Conservation (phyloP, 35 echinoderm and acorn worm genomes). For the Ophiothrix spiculata region DNA sequence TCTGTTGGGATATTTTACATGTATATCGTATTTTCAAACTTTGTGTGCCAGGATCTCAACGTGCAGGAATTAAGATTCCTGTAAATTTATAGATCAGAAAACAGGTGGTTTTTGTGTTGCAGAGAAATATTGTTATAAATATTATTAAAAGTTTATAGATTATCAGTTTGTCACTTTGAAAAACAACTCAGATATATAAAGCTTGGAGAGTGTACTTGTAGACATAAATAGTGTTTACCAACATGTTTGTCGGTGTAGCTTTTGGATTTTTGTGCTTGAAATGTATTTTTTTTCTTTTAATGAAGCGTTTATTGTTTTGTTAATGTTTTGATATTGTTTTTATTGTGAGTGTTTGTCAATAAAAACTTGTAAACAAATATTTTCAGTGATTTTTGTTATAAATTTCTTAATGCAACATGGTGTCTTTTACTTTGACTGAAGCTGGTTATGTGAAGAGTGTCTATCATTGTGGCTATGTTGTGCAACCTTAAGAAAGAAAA, state of each 20-base stretch:
- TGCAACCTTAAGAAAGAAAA: too few species aligned
- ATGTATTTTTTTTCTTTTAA: background rate
- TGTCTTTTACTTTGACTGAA: too few species aligned
- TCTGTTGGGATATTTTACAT: too few species aligned
- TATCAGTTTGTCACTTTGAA: background rate
- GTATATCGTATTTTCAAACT: background rate
- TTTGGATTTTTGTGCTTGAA: background rate
- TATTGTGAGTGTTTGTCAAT: background rate
- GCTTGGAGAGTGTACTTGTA: background rate
- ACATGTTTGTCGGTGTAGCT: background rate
- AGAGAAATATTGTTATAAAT: background rate
- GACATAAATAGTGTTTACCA: background rate
- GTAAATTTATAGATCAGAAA: background rate
- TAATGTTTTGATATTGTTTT: background rate
- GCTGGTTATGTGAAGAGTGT: too few species aligned
- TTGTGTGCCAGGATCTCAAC: background rate
- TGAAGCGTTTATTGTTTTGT: background rate
- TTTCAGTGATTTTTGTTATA: too few species aligned
- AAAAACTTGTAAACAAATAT: background rate
- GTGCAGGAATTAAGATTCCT: background rate
- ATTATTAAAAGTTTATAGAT: background rate
- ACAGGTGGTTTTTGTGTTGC: background rate
- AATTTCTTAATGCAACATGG: too few species aligned
- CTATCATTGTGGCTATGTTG: too few species aligned
- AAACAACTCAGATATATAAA: background rate